A percentile compares a stretch with the other conserved stretches of the same genome.
Conservation (phyloP, 2,888 invertebrate genomes). For the Synergus gifuensis region DNA sequence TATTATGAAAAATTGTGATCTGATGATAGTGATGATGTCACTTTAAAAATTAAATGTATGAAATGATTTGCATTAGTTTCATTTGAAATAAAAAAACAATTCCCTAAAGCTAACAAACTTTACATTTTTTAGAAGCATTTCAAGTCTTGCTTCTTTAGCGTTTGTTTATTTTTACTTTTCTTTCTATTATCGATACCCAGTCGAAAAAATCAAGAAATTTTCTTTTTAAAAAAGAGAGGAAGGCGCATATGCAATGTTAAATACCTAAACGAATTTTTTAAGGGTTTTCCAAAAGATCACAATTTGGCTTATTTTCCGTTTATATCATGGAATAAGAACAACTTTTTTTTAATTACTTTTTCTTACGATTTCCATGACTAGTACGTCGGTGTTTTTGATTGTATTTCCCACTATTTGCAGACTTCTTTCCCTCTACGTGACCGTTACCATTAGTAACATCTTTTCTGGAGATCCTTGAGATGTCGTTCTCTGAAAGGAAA, state of each 20-base stretch:
- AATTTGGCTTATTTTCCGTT: neutral
- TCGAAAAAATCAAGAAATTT: neutral
- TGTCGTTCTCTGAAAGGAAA: slow-evolving; percentile 42
- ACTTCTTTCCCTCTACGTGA: slow-evolving; percentile 49
- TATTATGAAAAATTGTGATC: neutral
- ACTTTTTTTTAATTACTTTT: slow-evolving; percentile 53
- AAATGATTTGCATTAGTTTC: neutral
- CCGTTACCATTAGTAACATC: slow-evolving; percentile 57
- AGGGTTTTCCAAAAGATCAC: too few relatives aligned
- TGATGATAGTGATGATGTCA: neutral
- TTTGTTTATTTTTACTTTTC: neutral
- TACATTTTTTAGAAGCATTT: neutral
- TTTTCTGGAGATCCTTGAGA: slow-evolving; percentile 41
- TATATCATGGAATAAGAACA: neutral
- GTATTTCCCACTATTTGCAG: slow-evolving; percentile 42
- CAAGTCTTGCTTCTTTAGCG: neutral
- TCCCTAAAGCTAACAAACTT: neutral
- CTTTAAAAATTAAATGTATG: neutral
- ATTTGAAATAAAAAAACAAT: neutral
- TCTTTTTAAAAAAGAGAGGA: neutral
- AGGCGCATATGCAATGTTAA: neutral
- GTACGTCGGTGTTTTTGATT: slow-evolving; percentile 54
- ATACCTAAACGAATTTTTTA: neutral
- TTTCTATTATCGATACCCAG: neutral
- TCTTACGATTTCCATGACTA: slow-evolving; percentile 60